Evolutionary conservation across 2,113 vertebrate species (phyloP), one percentile per base, ranked within the genome.

Genomic region (Cinclus mexicanus): DNA sequence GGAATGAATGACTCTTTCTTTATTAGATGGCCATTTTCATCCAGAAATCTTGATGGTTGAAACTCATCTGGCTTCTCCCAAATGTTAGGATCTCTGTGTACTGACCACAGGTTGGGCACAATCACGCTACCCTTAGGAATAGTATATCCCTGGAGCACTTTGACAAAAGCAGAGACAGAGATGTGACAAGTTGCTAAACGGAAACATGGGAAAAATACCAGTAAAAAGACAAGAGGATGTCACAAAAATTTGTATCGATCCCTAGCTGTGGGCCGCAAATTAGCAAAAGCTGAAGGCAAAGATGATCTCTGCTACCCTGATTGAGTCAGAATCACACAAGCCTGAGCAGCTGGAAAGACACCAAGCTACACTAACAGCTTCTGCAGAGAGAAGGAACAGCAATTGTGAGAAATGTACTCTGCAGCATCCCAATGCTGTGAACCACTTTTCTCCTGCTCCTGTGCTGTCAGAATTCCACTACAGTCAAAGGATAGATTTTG

Each of bases 41-140:
- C 98, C 95, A 99, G 97, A 98, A 99, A 99, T 87, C 99, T 98
- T 69, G 93, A 79, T 6, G 99, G 99, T 6, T 96, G 97, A 94
- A 99, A 99, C 64, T 97, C 97, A 90, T 99, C 98, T 24, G 99
- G 98, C 60, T 98, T 98, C 26, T 99, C 98, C 99, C 99, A 99
- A 49, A 99, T 94, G 23, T 97, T 95, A 33, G 99, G 98, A 96
- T 99, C 99, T 97, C 99, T 98, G 81, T 99, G 99, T 57, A 99
- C 98, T 5, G 98, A 98, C 99, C 99, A 99, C 82, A 99, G 90
- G 96, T 99, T 99, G 91, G 98, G 98, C 46, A 99, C 42, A 16
- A 99, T 97, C 59, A 99, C 85, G 1, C 98, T 99, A 68, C 98
- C 99, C 86, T 99, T 99, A 18, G 99, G 99, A 97, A 99, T 99